phyloP scores from a whole-genome alignment of 2,113 vertebrate genomes.

The Labeo catla region DNA sequence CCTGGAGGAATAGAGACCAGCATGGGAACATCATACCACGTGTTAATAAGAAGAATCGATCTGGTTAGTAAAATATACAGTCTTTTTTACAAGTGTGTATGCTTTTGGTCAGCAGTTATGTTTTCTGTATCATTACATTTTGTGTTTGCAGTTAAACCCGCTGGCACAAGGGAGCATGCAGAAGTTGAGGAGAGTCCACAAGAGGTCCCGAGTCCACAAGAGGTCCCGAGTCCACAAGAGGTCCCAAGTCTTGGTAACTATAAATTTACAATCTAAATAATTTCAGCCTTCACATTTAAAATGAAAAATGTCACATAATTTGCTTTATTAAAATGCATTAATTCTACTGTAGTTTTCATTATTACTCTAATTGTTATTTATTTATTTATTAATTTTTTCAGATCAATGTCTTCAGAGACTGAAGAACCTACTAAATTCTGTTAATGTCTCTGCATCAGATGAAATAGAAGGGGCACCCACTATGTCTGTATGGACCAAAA shows the following conservation, averaged over 20 bases:
- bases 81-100: neutral
- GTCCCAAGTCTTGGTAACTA: conserved; percentile 1
- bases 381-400: neutral
- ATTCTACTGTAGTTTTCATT: neutral
- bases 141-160: neutral
- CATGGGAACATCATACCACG: conserved; percentile 6
- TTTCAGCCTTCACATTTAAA: neutral
- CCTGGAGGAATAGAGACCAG: conserved; percentile 18
- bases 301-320: neutral
- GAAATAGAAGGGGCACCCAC: too few relatives aligned
- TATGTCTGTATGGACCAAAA: too few relatives aligned
- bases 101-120: neutral
- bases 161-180: neutral
- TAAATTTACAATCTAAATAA: neutral
- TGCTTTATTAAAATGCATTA: neutral
- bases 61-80: neutral
- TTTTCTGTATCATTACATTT: neutral
- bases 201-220: neutral
- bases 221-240: neutral
- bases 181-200: neutral
- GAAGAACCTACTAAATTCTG: too few relatives aligned
- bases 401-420: too few relatives aligned
- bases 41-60: neutral
- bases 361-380: neutral
- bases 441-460: too few relatives aligned